phyloP scores from a whole-genome alignment of 1,140 invertebrate genomes.

The Rhagoletis zephyria region DNA sequence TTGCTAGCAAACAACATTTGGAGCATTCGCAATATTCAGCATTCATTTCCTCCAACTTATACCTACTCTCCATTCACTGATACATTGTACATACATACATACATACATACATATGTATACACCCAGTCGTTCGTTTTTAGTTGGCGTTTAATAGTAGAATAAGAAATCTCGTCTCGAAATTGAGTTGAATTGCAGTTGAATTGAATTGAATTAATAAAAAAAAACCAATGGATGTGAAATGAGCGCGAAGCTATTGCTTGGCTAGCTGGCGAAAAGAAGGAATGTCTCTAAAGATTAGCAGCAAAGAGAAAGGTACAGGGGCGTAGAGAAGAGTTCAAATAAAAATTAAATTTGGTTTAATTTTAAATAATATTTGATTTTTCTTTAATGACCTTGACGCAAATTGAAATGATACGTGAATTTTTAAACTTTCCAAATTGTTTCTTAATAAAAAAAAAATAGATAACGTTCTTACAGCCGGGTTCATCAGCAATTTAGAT shows the following conservation, averaged over 20 bases:
- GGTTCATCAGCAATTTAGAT: no score
- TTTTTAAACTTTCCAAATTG: no score
- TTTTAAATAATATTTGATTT: no score
- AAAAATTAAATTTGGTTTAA: no score
- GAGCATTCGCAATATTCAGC: background rate
- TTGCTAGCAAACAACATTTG: constrained; percentile 31
- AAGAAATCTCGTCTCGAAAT: constrained; percentile 43
- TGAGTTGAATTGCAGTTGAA: constrained; percentile 48
- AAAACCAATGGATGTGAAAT: constrained; percentile 32
- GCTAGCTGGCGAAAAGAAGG: background rate
- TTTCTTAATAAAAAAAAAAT: no score
- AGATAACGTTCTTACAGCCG: no score
- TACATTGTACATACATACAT: no score
- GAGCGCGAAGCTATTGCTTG: constrained; percentile 44
- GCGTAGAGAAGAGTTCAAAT: background rate
- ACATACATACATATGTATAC: background rate
- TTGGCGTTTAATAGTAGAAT: constrained; percentile 25
- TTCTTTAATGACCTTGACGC: no score
- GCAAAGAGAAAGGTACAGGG: background rate
- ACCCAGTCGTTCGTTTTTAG: background rate
- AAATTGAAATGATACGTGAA: no score
- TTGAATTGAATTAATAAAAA: constrained; percentile 45
- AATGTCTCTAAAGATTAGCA: no score
- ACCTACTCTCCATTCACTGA: background rate
- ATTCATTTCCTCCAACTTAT: constrained; percentile 7